A percentile compares a stretch with the other conserved stretches of the same genome.
phyloP scores from a whole-genome alignment of 2,113 vertebrate genomes.

The Symphodus melops region DNA sequence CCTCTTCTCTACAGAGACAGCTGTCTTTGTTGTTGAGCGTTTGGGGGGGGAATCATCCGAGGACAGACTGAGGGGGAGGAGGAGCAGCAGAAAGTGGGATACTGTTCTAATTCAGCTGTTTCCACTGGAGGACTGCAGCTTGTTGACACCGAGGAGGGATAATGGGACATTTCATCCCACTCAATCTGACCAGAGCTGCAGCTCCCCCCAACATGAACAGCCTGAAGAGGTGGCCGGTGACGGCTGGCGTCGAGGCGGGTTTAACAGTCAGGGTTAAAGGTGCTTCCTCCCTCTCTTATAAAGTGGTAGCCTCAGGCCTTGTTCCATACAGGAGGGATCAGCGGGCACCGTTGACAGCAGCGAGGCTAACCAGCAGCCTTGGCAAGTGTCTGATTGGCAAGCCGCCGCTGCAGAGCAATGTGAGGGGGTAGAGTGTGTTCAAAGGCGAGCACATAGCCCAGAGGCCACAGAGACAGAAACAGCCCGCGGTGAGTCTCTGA shows the following conservation, averaged over 20 bases:
- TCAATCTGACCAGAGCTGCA: conserved; percentile 32
- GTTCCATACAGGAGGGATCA: conserved; percentile 30
- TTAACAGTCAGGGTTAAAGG: conserved; percentile 48
- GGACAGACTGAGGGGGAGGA: conserved; percentile 59
- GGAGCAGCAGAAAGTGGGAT: conserved; percentile 46
- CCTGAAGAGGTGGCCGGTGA: neutral
- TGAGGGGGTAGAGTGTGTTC: conserved; percentile 37
- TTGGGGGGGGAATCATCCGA: conserved; percentile 50
- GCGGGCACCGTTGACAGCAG: conserved; percentile 52
- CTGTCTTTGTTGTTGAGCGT: conserved; percentile 22
- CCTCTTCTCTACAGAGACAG: conserved; percentile 37
- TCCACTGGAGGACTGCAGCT: conserved; percentile 61
- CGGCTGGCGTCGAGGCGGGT: conserved; percentile 13
- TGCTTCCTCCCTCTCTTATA: conserved; percentile 42
- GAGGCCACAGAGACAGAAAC: conserved; percentile 47
- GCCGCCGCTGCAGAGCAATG: conserved; percentile 46
- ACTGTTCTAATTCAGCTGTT: conserved; percentile 66
- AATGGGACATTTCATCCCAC: conserved; percentile 62
- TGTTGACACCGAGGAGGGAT: conserved; percentile 54
- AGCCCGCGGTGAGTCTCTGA: conserved; percentile 51
- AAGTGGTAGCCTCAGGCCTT: conserved; percentile 34
- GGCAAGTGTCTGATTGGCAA: conserved; percentile 43
- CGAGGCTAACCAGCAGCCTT: conserved; percentile 45
- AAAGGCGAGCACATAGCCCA: conserved; percentile 45
- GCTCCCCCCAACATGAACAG: neutral